Evolutionary conservation across 2,797 vertebrate genomes (phyloP).

Genomic region (Zenarchopterus dispar): DNA sequence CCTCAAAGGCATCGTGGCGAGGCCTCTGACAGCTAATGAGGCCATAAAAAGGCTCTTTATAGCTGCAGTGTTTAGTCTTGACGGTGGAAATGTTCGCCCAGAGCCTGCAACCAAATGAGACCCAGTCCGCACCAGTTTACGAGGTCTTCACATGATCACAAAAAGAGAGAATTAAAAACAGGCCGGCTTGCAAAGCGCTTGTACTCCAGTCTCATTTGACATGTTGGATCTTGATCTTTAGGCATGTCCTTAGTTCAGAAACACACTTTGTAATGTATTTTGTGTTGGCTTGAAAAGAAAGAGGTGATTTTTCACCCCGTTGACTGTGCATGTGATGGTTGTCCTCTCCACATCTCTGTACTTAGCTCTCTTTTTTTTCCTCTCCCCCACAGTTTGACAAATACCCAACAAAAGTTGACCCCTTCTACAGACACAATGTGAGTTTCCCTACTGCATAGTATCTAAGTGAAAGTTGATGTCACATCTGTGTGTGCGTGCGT

Average conservation of each 20-base stretch:
- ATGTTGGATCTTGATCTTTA: slow-evolving; percentile 23
- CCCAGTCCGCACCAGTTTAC: slow-evolving; percentile 49
- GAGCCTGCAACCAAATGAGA: slow-evolving; percentile 66
- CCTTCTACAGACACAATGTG: slow-evolving; percentile 99
- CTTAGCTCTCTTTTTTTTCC: slow-evolving; percentile 54
- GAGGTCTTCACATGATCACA: slow-evolving; percentile 60
- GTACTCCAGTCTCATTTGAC: slow-evolving; percentile 23
- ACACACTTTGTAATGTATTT: slow-evolving; percentile 26
- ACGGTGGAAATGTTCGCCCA: slow-evolving; percentile 73
- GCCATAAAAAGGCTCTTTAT: slow-evolving; percentile 79
- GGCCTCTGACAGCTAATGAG: slow-evolving; percentile 80
- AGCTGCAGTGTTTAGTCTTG: slow-evolving; percentile 75
- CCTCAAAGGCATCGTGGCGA: slow-evolving; percentile 73
- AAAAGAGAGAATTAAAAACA: slow-evolving; percentile 43
- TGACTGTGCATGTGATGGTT: not conserved
- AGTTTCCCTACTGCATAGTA: slow-evolving; percentile 75
- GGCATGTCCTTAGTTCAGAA: slow-evolving; percentile 19
- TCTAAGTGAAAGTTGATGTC: slow-evolving; percentile 16
- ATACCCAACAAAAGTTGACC: slow-evolving; percentile 98
- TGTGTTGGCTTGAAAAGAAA: slow-evolving; percentile 25
- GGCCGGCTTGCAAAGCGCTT: slow-evolving; percentile 26
- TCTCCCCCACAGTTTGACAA: slow-evolving; percentile 95
- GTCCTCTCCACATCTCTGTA: slow-evolving; percentile 32
- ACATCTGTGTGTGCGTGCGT: slow-evolving; percentile 16
- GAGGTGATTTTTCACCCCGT: not conserved